phyloP scores from a whole-genome alignment of 2,113 vertebrate genomes.

The Haemorhous mexicanus region DNA sequence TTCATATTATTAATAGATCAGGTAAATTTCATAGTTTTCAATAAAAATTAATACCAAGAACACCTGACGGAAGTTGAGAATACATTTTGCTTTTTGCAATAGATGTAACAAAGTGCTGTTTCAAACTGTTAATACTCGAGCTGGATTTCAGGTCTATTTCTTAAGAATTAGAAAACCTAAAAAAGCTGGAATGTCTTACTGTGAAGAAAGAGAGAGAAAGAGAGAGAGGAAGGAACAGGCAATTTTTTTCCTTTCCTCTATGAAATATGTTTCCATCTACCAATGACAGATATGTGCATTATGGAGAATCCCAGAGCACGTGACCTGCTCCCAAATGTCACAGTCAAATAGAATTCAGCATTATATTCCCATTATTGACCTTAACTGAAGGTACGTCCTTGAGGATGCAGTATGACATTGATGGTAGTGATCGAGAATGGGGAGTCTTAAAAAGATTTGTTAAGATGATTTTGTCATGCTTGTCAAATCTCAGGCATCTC shows the following conservation, averaged over 20 bases:
- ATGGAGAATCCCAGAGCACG: not conserved
- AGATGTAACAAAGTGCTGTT: not conserved
- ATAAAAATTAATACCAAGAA: not conserved
- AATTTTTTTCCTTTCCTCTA: not conserved
- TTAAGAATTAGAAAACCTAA: not conserved
- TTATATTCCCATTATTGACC: not conserved
- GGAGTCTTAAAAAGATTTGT: not conserved
- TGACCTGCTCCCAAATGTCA: not conserved
- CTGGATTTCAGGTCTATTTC: not conserved
- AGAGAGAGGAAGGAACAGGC: not conserved
- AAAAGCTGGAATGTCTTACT: not conserved
- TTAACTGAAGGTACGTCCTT: not conserved
- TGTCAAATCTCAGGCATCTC: not conserved
- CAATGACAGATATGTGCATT: not conserved
- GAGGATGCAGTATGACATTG: not conserved
- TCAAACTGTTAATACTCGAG: not conserved
- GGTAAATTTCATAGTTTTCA: not conserved
- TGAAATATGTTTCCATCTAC: not conserved
- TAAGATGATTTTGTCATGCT: not conserved
- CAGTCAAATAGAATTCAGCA: not conserved
- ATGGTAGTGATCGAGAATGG: not conserved
- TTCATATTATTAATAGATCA: not conserved
- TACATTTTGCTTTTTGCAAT: not conserved
- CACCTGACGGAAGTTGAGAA: not conserved
- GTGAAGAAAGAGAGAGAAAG: not conserved